Percentiles rank a stretch among this genome's conserved stretches.
These are phyloP conservation scores for Astur gentilis DNA, from an alignment of 2,113 vertebrate species.

Conservation along the genomic window DNA sequence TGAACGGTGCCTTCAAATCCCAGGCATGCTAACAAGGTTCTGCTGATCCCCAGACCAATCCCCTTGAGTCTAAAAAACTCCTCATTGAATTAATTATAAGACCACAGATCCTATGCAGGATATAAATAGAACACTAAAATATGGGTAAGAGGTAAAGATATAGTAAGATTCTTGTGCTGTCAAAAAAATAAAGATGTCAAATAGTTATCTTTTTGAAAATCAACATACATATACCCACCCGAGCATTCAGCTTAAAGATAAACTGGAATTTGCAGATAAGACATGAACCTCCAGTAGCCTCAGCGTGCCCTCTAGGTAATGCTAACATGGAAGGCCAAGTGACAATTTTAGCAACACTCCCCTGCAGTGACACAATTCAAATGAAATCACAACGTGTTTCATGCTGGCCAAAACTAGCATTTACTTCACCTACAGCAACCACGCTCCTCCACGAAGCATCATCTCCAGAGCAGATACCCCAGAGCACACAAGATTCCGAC, in stretches of 20 bases:
- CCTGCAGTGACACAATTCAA: constrained; percentile 14
- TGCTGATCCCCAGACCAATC: neutral
- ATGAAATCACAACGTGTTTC: neutral
- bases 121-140: constrained; percentile 10
- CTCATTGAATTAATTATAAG: neutral
- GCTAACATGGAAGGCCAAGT: neutral
- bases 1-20: neutral
- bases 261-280: neutral
- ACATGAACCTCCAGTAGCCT: neutral
- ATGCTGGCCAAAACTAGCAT: neutral
- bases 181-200: constrained; percentile 57
- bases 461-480: neutral
- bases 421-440: neutral
- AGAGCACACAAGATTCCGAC: accelerated
- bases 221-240: neutral
- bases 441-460: neutral
- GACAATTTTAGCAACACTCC: constrained; percentile 35
- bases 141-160: constrained; percentile 21
- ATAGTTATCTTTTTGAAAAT: neutral
- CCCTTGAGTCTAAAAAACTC: neutral
- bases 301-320: constrained; percentile 13
- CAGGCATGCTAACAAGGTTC: constrained; percentile 7
- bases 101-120: neutral
- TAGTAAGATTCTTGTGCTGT: constrained; percentile 23
- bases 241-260: neutral